phyloP scores from a whole-genome alignment of 2,888 invertebrate species.

The Lithophane semibrunnea region DNA sequence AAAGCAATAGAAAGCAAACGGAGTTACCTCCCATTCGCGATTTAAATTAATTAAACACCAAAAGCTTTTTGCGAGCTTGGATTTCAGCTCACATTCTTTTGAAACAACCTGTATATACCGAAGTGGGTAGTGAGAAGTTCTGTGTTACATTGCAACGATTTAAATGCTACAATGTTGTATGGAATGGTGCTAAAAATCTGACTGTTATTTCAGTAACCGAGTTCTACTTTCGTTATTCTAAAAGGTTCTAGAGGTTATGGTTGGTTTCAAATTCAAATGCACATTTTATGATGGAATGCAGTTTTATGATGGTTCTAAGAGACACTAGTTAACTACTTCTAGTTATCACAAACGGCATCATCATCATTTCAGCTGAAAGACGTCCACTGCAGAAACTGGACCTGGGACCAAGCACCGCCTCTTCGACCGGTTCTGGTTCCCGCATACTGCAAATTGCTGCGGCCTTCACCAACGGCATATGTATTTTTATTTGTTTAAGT shows the following conservation, averaged over 20 bases:
- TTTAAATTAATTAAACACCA: conserved; percentile 86
- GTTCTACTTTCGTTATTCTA: conserved; percentile 20
- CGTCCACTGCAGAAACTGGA: no score
- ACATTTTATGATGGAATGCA: conserved; percentile 20
- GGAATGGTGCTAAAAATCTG: conserved; percentile 44
- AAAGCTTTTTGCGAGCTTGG: conserved; percentile 72
- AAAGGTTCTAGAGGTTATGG: conserved; percentile 18
- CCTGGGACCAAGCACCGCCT: no score
- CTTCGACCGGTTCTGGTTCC: no score
- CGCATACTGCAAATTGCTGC: no score
- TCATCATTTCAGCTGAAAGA: no score
- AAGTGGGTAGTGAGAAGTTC: conserved; percentile 35
- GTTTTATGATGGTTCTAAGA: background rate
- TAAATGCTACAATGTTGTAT: conserved; percentile 44
- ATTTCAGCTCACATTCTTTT: conserved; percentile 75
- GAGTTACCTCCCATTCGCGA: conserved; percentile 69
- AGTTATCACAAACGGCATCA: background rate
- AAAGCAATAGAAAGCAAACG: conserved; percentile 54
- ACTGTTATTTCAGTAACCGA: conserved; percentile 17
- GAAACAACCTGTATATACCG: conserved; percentile 68
- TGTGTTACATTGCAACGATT: conserved; percentile 35
- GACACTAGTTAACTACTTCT: background rate
- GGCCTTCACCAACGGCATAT: no score
- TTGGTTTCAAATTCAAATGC: conserved; percentile 3
- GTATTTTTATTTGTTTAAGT: background rate